Conservation (phyloP, 2,797 vertebrate species). For the Coilia nasus region DNA sequence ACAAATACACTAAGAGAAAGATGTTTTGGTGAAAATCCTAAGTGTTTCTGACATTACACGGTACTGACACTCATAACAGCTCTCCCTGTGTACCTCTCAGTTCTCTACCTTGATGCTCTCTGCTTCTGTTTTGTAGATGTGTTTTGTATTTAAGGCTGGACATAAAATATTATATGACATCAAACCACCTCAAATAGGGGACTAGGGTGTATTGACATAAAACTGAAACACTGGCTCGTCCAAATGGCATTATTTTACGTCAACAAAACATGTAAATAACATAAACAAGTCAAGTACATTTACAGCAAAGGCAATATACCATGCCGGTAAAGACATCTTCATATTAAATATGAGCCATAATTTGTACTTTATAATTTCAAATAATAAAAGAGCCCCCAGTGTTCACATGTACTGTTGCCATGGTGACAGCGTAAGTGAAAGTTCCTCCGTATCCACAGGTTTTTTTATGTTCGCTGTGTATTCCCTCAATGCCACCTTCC, state of each 20-base stretch:
- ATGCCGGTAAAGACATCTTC: not conserved
- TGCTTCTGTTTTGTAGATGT: not conserved
- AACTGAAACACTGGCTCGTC: not conserved
- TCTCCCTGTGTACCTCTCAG: not conserved
- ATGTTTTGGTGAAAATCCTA: not conserved
- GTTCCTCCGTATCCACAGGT: not conserved
- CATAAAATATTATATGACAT: not conserved
- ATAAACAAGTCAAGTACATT: not conserved
- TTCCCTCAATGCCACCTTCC: not conserved
- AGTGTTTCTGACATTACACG: not conserved
- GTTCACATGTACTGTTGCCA: not conserved
- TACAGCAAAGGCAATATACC: not conserved
- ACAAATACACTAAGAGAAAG: not conserved
- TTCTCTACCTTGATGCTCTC: not conserved
- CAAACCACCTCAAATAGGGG: not conserved
- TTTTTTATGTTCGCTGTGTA: not conserved
- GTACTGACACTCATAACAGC: not conserved
- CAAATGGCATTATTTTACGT: not conserved
- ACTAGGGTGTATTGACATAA: not conserved
- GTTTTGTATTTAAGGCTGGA: not conserved
- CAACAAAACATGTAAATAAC: not conserved
- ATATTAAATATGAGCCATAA: not conserved
- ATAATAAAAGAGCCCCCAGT: not conserved
- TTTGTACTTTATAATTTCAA: not conserved
- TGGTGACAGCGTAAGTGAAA: conserved; percentile 1